A percentile compares a stretch with the other conserved stretches of the same genome.
Conservation (phyloP, 1,140 invertebrate species). For the Heterodera schachtii region DNA sequence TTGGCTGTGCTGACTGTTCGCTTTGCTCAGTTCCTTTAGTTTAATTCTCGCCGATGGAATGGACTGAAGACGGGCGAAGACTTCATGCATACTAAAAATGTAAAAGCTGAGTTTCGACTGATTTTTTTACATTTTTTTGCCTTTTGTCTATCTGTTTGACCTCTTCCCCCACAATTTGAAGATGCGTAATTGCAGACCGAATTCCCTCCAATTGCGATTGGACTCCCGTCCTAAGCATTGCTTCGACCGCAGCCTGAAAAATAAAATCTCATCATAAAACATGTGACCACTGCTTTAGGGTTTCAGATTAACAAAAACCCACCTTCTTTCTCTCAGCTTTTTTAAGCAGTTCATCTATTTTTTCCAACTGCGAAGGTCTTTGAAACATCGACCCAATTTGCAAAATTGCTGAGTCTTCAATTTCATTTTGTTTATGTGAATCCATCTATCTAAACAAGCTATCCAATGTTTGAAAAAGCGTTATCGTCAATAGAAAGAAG, state of each 20-base stretch:
- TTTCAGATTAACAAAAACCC: conserved; percentile 59
- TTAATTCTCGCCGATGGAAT: conserved; percentile 77
- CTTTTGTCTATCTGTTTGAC: conserved; percentile 76
- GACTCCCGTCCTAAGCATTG: conserved; percentile 95
- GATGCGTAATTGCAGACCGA: conserved; percentile 84
- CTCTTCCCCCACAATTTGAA: conserved; percentile 81
- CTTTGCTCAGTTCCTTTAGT: conserved; percentile 82
- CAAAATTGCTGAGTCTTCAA: conserved; percentile 80
- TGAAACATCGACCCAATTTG: conserved; percentile 91
- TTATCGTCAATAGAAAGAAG: no score
- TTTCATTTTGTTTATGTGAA: conserved; percentile 14
- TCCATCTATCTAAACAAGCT: background rate
- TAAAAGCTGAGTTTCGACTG: background rate
- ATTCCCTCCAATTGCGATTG: conserved; percentile 96
- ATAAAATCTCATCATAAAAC: conserved; percentile 70
- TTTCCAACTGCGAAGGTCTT: conserved; percentile 90
- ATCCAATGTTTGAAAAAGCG: no score
- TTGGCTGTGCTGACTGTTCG: conserved; percentile 85
- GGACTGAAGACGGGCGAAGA: conserved; percentile 73
- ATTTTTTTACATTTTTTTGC: conserved; percentile 68
- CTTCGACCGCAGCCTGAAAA: conserved; percentile 89
- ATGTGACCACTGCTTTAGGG: no score
- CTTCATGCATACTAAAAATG: conserved; percentile 70
- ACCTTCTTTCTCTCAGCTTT: conserved; percentile 71
- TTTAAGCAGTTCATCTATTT: conserved; percentile 83